phyloP scores from a whole-genome alignment of 53 echinoderm and acorn worm genomes.

The Apostichopus leukothele region DNA sequence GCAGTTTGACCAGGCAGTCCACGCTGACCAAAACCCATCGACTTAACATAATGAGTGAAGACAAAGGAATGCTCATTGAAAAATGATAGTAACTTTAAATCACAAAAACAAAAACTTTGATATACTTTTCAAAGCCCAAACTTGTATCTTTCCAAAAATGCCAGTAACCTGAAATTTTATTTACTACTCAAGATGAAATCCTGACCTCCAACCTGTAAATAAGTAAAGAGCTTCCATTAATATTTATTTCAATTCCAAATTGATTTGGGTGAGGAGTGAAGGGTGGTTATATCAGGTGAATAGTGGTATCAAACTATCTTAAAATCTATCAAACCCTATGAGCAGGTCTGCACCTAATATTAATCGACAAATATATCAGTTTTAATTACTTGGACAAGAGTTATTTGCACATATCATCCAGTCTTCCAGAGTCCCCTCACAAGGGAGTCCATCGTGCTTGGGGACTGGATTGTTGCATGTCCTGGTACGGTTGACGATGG shows the following conservation, averaged over 20 bases:
- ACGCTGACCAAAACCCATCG: conserved; percentile 66
- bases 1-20: conserved; percentile 63
- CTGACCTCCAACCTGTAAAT: too few species aligned
- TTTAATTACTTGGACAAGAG: conserved; percentile 61
- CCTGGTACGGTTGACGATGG: conserved; percentile 54
- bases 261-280: too few species aligned
- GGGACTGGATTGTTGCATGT: conserved; percentile 64
- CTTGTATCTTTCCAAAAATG: too few species aligned
- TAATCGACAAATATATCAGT: neutral
- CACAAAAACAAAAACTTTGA: too few species aligned
- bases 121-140: too few species aligned
- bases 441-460: conserved; percentile 59
- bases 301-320: too few species aligned
- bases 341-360: neutral
- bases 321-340: too few species aligned
- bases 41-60: conserved; percentile 28
- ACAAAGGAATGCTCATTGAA: neutral
- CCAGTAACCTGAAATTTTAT: too few species aligned
- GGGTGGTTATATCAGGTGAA: too few species aligned
- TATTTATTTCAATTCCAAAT: too few species aligned
- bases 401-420: conserved; percentile 55
- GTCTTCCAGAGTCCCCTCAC: conserved; percentile 49
- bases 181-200: neutral
- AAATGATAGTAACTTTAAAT: too few species aligned
- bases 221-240: too few species aligned